phyloP scores from a whole-genome alignment of 2,113 vertebrate genomes.

The Engraulis encrasicolus region DNA sequence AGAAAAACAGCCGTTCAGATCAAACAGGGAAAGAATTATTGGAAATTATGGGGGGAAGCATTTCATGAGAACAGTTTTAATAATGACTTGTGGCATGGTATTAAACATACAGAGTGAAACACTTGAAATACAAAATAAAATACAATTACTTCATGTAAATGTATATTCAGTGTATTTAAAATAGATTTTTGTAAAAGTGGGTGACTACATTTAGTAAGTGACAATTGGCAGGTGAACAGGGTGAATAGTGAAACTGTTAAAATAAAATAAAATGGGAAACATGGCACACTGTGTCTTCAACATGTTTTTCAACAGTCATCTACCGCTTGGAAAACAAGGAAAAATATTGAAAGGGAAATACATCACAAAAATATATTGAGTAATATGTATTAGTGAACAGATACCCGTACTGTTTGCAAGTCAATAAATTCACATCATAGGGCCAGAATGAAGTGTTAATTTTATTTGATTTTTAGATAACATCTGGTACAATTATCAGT shows the following conservation, averaged over 20 bases:
- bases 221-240: neutral
- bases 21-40: constrained; percentile 50
- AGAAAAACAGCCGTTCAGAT: constrained; percentile 45
- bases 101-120: neutral
- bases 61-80: neutral
- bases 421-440: neutral
- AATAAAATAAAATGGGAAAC: neutral
- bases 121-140: too few relatives aligned
- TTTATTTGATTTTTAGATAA: too few relatives aligned
- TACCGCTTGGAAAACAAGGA: neutral
- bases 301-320: neutral
- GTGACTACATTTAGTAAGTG: neutral
- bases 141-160: too few relatives aligned
- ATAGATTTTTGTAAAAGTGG: constrained; percentile 2
- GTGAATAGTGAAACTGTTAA: neutral
- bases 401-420: neutral
- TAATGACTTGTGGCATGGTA: constrained; percentile 5
- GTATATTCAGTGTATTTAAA: too few relatives aligned
- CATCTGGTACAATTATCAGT: neutral
- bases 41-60: constrained; percentile 43
- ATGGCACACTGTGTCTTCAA: neutral
- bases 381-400: neutral
- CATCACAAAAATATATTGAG: neutral
- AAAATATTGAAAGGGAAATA: neutral
- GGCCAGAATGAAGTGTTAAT: neutral